Base-by-base conservation (phyloP, 2,797 vertebrate species). In the Oryzias sinensis region DNA sequence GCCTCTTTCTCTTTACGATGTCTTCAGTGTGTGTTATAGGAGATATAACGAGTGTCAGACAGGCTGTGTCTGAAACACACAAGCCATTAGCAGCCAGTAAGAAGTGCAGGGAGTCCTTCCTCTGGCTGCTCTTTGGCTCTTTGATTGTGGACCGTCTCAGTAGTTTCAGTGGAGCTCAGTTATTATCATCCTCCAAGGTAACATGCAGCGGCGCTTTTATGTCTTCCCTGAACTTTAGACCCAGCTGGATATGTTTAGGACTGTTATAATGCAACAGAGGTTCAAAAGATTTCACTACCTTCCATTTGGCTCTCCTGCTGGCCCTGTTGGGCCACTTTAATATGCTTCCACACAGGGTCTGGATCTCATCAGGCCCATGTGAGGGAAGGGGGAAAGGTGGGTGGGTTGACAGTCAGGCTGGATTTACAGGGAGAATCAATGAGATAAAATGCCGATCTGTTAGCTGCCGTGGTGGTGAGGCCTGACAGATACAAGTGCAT, bases 211-310 rank as follows among this genome's bases (percentile, higher is more conserved):
- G 67, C 64, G 87, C 86, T 91, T 91, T 92, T 87, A 92, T 92
- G 90, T 90, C 88, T 88, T 88, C 74, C 81, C 77, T 92, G 85
- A 93, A 91, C 90, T 93, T 91, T 92, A 88, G 87, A 90, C 87
- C 82, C 89, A 93, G 90, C 89, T 94, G 91, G 88, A 91, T 93
- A 90, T 92, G 90, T 92, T 94, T 93, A 93, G 89, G 90, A 86
- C 78, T 85, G 90, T 91, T 93, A 92, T 93, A 93, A 90, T 90
- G 83, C 91, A 93, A 89, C 87, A 84, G 85, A 92, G 91, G 90
- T 92, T 93, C 90, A 92, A 91, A 94, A 92, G 91, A 91, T 86
- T 92, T 92, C 88, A 89, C 85, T 91, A 87, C 87, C 90, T 91
- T 93, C 89, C 90, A 90, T 93, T 93, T 92, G 92, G 90, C 88